These are phyloP conservation scores for Cardinalis cardinalis DNA, from an alignment of 2,113 vertebrate species.

Conservation along the genomic window DNA sequence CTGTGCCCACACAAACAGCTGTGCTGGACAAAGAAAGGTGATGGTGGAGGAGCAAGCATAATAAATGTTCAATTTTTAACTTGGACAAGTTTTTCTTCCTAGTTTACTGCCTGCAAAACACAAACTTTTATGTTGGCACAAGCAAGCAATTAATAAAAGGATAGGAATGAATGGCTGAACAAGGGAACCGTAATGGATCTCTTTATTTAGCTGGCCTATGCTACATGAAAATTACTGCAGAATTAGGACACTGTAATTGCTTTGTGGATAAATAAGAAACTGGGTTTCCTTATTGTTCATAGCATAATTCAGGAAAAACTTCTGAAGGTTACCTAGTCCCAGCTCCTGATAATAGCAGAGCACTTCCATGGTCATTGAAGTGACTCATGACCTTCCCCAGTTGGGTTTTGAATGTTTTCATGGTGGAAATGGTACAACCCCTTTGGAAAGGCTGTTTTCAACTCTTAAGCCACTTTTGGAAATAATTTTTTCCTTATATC, in stretches of 20 bases:
- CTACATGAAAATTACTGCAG: not conserved
- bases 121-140: not conserved
- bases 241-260: not conserved
- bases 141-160: not conserved
- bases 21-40: not conserved
- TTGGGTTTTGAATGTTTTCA: not conserved
- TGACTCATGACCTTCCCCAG: not conserved
- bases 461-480: not conserved
- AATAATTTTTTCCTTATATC: not conserved
- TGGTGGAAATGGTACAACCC: not conserved
- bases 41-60: not conserved
- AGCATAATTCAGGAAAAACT: not conserved
- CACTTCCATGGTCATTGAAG: not conserved
- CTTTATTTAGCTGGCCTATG: conserved; percentile 6
- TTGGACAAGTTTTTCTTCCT: not conserved
- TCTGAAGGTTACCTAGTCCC: not conserved
- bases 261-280: not conserved
- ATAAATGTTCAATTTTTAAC: conserved; percentile 37
- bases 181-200: not conserved
- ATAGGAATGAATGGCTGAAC: not conserved
- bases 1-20: not conserved
- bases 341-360: not conserved
- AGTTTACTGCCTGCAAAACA: conserved; percentile 4
- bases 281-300: not conserved
- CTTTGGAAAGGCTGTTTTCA: not conserved